A percentile compares a stretch with the other conserved stretches of the same genome.
Evolutionary conservation across 2,888 invertebrate genomes (phyloP).

Genomic region (Adelphocoris suturalis): DNA sequence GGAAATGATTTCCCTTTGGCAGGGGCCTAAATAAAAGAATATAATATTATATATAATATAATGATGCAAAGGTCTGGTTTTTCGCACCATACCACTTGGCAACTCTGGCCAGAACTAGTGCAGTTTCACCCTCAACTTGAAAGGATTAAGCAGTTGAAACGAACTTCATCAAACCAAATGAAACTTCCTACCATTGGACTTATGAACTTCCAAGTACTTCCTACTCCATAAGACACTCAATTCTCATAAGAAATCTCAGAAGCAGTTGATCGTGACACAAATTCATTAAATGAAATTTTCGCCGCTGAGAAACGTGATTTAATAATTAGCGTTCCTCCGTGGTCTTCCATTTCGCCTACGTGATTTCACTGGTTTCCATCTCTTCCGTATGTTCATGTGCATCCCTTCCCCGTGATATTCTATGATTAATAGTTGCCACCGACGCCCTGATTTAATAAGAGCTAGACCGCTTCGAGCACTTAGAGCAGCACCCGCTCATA

Average conservation of each 20-base stretch:
- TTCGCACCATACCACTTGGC: no score
- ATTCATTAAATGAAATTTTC: neutral
- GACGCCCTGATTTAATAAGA: constrained; percentile 50
- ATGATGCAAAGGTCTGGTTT: no score
- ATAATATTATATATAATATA: no score
- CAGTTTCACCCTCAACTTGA: no score
- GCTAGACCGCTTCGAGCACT: constrained; percentile 26
- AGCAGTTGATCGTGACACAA: neutral
- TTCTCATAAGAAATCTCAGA: neutral
- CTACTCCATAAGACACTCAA: neutral
- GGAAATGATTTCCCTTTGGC: no score
- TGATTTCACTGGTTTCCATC: constrained; percentile 29
- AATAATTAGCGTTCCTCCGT: constrained; percentile 43
- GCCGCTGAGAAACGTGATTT: constrained; percentile 40
- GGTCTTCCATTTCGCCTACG: constrained; percentile 41
- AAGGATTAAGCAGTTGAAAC: no score
- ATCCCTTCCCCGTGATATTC: neutral
- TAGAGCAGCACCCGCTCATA: constrained; percentile 22
- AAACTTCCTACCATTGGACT: no score
- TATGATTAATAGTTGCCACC: constrained; percentile 45
- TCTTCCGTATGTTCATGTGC: neutral
- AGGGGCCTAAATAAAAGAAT: no score
- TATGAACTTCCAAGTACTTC: neutral
- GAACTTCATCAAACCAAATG: no score
- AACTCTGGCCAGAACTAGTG: no score